phyloP scores from a whole-genome alignment of 2,888 invertebrate species.

The Copidosoma aretas region DNA sequence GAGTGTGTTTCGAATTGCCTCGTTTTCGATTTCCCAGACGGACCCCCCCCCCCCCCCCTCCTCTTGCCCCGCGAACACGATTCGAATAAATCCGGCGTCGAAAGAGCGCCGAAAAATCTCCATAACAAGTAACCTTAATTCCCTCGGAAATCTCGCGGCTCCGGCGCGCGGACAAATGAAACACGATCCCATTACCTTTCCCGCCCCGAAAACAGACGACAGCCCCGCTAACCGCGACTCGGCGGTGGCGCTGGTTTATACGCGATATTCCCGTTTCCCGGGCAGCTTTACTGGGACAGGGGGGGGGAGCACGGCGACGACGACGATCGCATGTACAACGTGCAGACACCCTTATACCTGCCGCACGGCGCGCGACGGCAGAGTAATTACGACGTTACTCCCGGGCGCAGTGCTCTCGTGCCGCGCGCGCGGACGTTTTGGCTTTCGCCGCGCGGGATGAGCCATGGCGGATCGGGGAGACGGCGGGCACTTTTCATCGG shows the following conservation, averaged over 20 bases:
- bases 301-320: slow-evolving; percentile 13
- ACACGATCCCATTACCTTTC: neutral
- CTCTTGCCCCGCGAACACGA: too few species aligned
- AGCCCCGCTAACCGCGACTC: neutral
- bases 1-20: too few species aligned
- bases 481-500: slow-evolving; percentile 1
- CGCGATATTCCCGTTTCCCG: slow-evolving; percentile 2
- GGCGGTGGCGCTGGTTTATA: neutral
- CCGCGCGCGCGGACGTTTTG: neutral
- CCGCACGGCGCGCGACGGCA: slow-evolving; percentile 11
- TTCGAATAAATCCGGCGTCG: neutral
- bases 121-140: neutral
- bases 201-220: neutral
- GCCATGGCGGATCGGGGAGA: neutral
- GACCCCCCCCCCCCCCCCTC: too few species aligned
- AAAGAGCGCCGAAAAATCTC: neutral
- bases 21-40: too few species aligned
- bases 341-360: too few species aligned
- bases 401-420: neutral
- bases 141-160: neutral
- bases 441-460: neutral
- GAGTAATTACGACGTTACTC: slow-evolving; percentile 27
- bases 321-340: too few species aligned
- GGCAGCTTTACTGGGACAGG: slow-evolving; percentile 16
- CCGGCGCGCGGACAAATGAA: neutral